Base-by-base conservation (phyloP, 1,140 invertebrate species). In the Eupeodes corollae region DNA sequence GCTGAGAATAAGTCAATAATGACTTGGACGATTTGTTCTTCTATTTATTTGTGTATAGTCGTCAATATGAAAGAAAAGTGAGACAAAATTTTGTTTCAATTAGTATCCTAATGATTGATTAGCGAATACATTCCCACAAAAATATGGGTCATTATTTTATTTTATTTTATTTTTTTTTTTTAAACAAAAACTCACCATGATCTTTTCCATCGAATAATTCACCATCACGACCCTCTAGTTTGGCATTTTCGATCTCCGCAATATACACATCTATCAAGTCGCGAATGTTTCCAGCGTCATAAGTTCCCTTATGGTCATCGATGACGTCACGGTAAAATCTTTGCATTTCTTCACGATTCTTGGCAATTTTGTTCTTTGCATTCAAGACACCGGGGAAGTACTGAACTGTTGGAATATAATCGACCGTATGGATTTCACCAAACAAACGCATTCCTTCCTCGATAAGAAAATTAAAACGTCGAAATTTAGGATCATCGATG, bases 1-100 rank as follows among this genome's bases (percentile, higher is more conserved):
- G 89, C 91, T 1, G 86, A 84, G 72, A 93, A 96, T 15, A 97
- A 70, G 62, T 95, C 91, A 3, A 84, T 86, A 52, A 93, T 80
- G 32, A 93, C 86, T 72, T 93, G 90, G 51, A 91, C 85, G 50
- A 94, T 77, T 70, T 94, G 90, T 32, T 86, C 76, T 74, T 93
- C 88, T 88, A 42, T 41, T 42, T 47, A 38, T 6, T 32, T 9
- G 3, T 42, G 37, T 16, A 26, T 19, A n/a, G n/a, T n/a, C n/a
- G 15, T 18, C n/a, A 32, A 34, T 14, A 33, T 32, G 3, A 21
- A 26, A 13, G 21, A 43, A 21, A n/a, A 51, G 42, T 6, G 10
- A 45, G 5, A 47, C n/a, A 18, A 35, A 9, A 19, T 18, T 18
- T 42, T 42, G 9, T 19, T 11, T 42, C 10, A 13, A 19, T 18